Conservation (phyloP, 2,797 vertebrate species). For the Discoglossus pictus region DNA sequence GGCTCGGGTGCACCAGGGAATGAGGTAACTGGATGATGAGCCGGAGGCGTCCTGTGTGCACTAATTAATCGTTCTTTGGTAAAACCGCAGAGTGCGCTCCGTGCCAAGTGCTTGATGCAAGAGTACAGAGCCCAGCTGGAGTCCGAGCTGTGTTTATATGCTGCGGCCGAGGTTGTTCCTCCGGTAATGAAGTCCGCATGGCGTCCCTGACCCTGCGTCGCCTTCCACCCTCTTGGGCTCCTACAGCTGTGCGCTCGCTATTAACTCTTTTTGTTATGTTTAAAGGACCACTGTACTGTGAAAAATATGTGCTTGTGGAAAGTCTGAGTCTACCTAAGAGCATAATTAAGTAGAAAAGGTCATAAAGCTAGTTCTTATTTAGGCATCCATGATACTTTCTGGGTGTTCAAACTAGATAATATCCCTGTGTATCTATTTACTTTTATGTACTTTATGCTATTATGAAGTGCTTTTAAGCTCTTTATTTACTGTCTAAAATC, state of each 20-base stretch:
- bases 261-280: no score
- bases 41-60: slow-evolving; percentile 16
- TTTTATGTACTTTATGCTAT: no score
- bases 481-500: no score
- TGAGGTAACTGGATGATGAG: slow-evolving; percentile 14
- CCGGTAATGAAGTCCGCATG: slow-evolving; percentile 25
- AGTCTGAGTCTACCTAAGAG: no score
- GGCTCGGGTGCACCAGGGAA: slow-evolving; percentile 2
- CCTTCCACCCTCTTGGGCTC: not conserved
- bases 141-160: slow-evolving; percentile 42
- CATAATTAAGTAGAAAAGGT: no score
- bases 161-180: slow-evolving; percentile 27
- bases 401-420: no score
- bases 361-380: no score
- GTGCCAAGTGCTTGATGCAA: slow-evolving; percentile 25
- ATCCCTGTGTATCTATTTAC: no score
- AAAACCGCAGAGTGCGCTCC: slow-evolving; percentile 2
- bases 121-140: slow-evolving; percentile 34
- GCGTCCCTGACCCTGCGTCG: slow-evolving; percentile 20
- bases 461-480: no score
- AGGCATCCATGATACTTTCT: no score
- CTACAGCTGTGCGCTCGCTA: not conserved
- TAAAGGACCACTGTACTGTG: no score
- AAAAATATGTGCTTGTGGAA: no score
- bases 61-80: slow-evolving; percentile 22